These are phyloP conservation scores for Cinclus cinclus DNA, from an alignment of 2,113 vertebrate genomes.

Conservation along the genomic window DNA sequence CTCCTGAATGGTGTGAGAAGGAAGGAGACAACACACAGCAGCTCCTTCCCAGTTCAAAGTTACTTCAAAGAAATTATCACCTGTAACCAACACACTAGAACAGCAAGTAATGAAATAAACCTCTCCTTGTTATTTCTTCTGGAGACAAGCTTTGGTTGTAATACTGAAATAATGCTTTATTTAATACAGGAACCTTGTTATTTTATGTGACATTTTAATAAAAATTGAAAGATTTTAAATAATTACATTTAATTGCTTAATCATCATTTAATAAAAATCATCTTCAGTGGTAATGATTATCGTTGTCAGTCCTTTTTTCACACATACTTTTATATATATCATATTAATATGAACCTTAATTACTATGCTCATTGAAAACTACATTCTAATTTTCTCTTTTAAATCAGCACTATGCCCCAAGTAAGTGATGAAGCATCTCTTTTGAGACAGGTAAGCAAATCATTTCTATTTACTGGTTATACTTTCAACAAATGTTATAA, in stretches of 20 bases:
- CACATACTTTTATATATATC: slow-evolving; percentile 5
- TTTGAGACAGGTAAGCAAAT: not conserved
- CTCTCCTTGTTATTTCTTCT: not conserved
- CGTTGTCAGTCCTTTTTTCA: slow-evolving; percentile 27
- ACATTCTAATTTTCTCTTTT: not conserved
- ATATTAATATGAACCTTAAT: slow-evolving; percentile 1
- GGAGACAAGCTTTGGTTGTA: not conserved
- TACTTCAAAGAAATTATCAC: not conserved
- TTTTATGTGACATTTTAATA: slow-evolving; percentile 36
- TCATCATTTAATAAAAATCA: slow-evolving; percentile 44
- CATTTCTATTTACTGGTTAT: not conserved
- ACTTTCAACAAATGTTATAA: not conserved
- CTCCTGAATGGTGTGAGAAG: not conserved
- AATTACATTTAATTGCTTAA: slow-evolving; percentile 49
- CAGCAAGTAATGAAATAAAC: not conserved
- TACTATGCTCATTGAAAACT: not conserved
- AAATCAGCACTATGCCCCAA: not conserved
- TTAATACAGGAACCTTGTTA: not conserved
- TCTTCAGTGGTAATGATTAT: slow-evolving; percentile 22
- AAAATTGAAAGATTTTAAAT: slow-evolving; percentile 22
- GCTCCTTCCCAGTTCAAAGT: not conserved
- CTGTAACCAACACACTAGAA: not conserved
- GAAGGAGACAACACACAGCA: not conserved
- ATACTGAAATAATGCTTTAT: not conserved
- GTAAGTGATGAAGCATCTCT: not conserved